Base-by-base conservation (phyloP, 2,888 invertebrate species). In the Latheticus oryzae region DNA sequence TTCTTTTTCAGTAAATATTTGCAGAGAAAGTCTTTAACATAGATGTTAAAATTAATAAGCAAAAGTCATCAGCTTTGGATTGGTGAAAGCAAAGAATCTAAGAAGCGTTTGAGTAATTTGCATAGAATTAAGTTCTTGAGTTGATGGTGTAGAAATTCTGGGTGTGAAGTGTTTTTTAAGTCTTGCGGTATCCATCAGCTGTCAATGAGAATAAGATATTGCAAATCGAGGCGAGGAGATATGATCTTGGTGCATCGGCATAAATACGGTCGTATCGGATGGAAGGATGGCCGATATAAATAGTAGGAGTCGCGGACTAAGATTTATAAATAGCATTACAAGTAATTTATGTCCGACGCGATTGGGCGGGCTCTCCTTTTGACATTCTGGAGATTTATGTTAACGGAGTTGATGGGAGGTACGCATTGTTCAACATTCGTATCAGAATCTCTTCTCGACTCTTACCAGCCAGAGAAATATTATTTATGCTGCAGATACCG, bases 291-390 rank as follows among this genome's bases (percentile, higher is more conserved):
- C 55, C 66, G 68, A 64, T 65, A 70, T 68, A 66, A 67, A 66
- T 68, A 66, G 66, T 66, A 68, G 67, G 67, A 68, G 67, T 66
- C 65, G 66, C 58, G 62, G 64, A 65, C 63, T 61, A 62, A 74
- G 74, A 78, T 76, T 77, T 77, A 78, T 78, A 78, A 78, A 78
- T 78, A 77, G 76, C 76, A 76, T 75, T 76, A 76, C 74, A 73
- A 76, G 76, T 78, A 78, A 78, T 77, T 78, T 78, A 78, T 78
- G 77, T 76, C 71, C 66, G 77, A 69, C 71, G 77, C 77, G 76
- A 79, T 79, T 78, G 79, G 79, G 79, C 79, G 79, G 78, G 76
- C 74, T 77, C 73, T 73, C 73, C 66, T 67, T 72, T 75, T 77
- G 78, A 77, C 78, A 75, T 74, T 73, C 68, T 62, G 67, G 67